Evolutionary conservation across 2,888 invertebrate genomes (phyloP).

Genomic region (Lathronympha strigana): DNA sequence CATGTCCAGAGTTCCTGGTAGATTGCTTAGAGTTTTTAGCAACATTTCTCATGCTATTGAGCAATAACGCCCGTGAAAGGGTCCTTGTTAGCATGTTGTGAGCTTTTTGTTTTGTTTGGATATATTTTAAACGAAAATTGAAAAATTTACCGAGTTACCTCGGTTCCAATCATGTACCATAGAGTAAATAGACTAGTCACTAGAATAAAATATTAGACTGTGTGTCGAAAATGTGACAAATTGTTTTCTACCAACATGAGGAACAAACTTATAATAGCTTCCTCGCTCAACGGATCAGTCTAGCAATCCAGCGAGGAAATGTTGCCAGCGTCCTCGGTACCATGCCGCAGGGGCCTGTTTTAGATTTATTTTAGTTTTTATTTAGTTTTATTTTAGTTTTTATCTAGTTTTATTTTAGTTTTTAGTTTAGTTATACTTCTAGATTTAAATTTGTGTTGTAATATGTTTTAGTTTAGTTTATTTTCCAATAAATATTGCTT

Average conservation of each 20-base stretch:
- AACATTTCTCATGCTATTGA: constrained; percentile 61
- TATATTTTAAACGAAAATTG: neutral
- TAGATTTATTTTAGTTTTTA: too few relatives aligned
- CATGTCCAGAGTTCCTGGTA: constrained; percentile 72
- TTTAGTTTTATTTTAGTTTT: too few relatives aligned
- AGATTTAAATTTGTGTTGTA: too few relatives aligned
- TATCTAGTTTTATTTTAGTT: too few relatives aligned
- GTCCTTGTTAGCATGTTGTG: constrained; percentile 65
- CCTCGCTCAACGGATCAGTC: too few relatives aligned
- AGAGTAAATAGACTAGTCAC: neutral
- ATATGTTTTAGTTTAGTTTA: too few relatives aligned
- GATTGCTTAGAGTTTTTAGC: constrained; percentile 65
- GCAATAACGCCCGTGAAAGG: constrained; percentile 62
- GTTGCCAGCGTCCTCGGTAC: too few relatives aligned
- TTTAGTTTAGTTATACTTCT: too few relatives aligned
- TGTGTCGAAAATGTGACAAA: neutral
- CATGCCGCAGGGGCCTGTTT: too few relatives aligned
- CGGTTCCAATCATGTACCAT: constrained; percentile 11
- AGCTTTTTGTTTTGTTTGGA: constrained; percentile 15
- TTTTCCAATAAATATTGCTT: neutral
- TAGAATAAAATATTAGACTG: neutral
- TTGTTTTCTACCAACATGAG: constrained; percentile 10
- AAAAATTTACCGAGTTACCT: constrained; percentile 20
- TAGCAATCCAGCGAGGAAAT: neutral
- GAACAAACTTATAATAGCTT: too few relatives aligned